A percentile compares a stretch with the other conserved stretches of the same genome.
Evolutionary conservation across 2,888 invertebrate species (phyloP).

Genomic region (Andrena camellia): DNA sequence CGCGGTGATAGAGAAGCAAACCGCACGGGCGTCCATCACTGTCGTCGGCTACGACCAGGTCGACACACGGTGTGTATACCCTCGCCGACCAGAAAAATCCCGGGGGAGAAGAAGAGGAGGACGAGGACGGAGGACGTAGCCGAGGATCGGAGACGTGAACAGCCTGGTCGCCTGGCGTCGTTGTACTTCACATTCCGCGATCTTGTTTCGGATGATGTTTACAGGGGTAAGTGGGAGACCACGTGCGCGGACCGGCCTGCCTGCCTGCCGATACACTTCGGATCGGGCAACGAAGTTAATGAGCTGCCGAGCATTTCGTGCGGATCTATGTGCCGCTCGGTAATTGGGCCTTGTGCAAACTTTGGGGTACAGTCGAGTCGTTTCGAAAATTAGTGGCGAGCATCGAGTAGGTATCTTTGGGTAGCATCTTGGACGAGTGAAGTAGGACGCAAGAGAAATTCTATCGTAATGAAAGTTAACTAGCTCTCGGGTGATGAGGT

Average conservation of each 20-base stretch:
- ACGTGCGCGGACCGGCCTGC: constrained; percentile 52
- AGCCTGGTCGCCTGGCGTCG: constrained; percentile 51
- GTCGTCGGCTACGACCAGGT: constrained; percentile 74
- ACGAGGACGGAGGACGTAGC: constrained; percentile 14
- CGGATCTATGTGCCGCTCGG: not conserved
- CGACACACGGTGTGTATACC: constrained; percentile 61
- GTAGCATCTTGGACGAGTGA: too few relatives aligned
- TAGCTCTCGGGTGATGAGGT: too few relatives aligned
- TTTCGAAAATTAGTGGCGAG: not conserved
- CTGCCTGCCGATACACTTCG: constrained; percentile 11
- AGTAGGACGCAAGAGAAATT: too few relatives aligned
- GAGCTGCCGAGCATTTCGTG: constrained; percentile 9
- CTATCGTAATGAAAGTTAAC: too few relatives aligned
- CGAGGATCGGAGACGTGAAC: constrained; percentile 41
- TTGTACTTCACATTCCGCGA: constrained; percentile 78
- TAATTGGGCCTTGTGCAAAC: constrained; percentile 10
- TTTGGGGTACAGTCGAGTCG: not conserved
- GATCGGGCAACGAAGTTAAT: constrained; percentile 7
- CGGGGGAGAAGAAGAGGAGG: constrained; percentile 44
- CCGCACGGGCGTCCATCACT: constrained; percentile 81
- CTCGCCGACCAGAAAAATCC: constrained; percentile 72
- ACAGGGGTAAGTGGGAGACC: constrained; percentile 69
- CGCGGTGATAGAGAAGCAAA: constrained; percentile 83
- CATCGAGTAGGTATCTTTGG: too few relatives aligned
- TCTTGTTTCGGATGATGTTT: constrained; percentile 80